Evolutionary conservation across 2,113 vertebrate species (phyloP).

Genomic region (Carassius carassius): DNA sequence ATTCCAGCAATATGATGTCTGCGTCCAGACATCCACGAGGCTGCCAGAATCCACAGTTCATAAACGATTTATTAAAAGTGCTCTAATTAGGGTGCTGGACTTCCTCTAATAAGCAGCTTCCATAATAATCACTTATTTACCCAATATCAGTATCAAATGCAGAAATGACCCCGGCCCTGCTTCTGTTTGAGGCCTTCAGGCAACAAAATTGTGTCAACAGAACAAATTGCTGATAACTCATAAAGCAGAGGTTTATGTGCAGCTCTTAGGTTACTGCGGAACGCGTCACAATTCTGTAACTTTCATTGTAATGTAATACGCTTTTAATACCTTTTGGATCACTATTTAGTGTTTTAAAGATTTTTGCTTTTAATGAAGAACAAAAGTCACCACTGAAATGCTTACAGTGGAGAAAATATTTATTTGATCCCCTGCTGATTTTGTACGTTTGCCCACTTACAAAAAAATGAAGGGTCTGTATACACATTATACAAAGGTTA

Average conservation of each 20-base stretch:
- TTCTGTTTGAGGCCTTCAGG: slow-evolving; percentile 24
- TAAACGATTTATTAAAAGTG: slow-evolving; percentile 55
- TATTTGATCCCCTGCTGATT: no score
- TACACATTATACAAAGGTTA: no score
- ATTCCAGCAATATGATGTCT: slow-evolving; percentile 60
- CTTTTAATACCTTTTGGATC: not conserved
- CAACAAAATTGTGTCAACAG: slow-evolving; percentile 18
- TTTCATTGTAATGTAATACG: not conserved
- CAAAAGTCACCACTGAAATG: not conserved
- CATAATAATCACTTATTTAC: slow-evolving; percentile 29
- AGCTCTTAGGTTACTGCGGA: not conserved
- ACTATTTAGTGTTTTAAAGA: not conserved
- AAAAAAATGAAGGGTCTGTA: no score
- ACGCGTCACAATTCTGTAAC: not conserved
- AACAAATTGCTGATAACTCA: slow-evolving; percentile 22
- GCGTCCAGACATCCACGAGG: slow-evolving; percentile 55
- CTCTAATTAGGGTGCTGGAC: slow-evolving; percentile 50
- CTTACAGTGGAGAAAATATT: not conserved
- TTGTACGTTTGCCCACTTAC: no score
- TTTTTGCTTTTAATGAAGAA: not conserved
- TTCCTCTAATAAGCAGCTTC: slow-evolving; percentile 31
- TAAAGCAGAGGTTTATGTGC: slow-evolving; percentile 26
- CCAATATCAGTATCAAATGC: slow-evolving; percentile 18
- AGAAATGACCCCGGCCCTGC: slow-evolving; percentile 5
- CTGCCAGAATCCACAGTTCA: slow-evolving; percentile 62